Conservation (phyloP, 2,113 vertebrate genomes). For the Potamarius usumacintae region DNA sequence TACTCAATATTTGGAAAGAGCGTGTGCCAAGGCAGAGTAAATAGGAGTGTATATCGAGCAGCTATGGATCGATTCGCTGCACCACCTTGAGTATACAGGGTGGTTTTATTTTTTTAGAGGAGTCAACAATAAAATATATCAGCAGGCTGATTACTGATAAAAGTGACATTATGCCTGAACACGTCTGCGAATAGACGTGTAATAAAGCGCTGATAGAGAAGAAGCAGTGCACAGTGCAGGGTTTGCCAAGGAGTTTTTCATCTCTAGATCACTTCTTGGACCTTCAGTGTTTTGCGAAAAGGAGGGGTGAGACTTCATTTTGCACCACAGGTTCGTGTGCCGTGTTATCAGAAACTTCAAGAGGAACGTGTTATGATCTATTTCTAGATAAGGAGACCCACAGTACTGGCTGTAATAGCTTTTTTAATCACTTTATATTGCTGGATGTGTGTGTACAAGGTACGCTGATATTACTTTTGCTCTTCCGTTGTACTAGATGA, state of each 20-base stretch:
- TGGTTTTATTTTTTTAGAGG: not conserved
- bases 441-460: not conserved
- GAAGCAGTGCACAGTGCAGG: not conserved
- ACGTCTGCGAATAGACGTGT: not conserved
- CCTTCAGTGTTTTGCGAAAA: not conserved
- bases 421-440: not conserved
- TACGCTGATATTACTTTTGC: not conserved
- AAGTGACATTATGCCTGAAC: not conserved
- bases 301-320: not conserved
- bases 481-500: not conserved
- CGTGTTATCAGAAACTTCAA: not conserved
- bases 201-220: not conserved
- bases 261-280: not conserved
- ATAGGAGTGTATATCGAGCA: slow-evolving; percentile 31
- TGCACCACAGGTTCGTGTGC: not conserved
- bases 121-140: not conserved
- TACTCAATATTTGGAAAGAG: slow-evolving; percentile 29
- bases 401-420: not conserved
- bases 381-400: not conserved
- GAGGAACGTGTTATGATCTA: not conserved
- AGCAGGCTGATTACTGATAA: not conserved
- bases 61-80: not conserved
- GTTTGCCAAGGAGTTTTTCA: not conserved
- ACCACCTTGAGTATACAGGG: slow-evolving; percentile 36
- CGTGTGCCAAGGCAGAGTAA: slow-evolving; percentile 20